A percentile compares a stretch with the other conserved stretches of the same genome.
phyloP scores from a whole-genome alignment of 2,797 vertebrate species.

The Tenualosa thibaudeaui region DNA sequence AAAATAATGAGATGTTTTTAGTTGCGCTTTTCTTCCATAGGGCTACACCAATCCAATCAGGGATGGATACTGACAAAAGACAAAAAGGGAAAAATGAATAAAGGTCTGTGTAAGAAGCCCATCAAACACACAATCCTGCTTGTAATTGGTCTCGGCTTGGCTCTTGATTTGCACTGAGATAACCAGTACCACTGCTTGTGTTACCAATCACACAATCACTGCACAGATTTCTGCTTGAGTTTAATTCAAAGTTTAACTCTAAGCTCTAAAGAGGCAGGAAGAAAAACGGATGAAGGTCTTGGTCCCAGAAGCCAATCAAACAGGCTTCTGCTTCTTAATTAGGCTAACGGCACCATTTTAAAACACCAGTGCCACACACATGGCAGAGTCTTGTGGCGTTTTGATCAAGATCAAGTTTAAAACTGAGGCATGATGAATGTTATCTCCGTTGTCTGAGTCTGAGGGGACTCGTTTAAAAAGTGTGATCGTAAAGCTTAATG shows the following conservation, averaged over 20 bases:
- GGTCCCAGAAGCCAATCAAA: background rate
- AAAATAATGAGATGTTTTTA: too few species aligned
- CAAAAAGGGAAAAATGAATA: background rate
- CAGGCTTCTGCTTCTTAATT: background rate
- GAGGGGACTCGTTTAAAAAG: background rate
- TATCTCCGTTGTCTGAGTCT: background rate
- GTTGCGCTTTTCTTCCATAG: too few species aligned
- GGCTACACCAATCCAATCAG: too few species aligned
- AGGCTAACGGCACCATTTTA: background rate
- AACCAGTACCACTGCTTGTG: background rate
- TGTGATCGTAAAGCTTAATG: background rate
- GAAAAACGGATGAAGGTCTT: background rate
- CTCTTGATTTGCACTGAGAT: background rate
- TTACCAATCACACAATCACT: background rate
- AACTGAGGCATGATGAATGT: background rate
- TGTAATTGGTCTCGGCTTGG: background rate
- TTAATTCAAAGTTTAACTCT: background rate
- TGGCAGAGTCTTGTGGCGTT: background rate
- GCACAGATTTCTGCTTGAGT: background rate
- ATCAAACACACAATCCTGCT: background rate
- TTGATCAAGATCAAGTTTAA: background rate
- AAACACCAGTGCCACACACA: background rate
- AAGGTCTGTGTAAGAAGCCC: background rate
- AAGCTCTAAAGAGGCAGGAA: background rate
- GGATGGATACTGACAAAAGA: background rate